Percentiles rank a stretch among this genome's conserved stretches.
phyloP scores from a whole-genome alignment of 1,140 invertebrate species.

The Nylanderia fulva region DNA sequence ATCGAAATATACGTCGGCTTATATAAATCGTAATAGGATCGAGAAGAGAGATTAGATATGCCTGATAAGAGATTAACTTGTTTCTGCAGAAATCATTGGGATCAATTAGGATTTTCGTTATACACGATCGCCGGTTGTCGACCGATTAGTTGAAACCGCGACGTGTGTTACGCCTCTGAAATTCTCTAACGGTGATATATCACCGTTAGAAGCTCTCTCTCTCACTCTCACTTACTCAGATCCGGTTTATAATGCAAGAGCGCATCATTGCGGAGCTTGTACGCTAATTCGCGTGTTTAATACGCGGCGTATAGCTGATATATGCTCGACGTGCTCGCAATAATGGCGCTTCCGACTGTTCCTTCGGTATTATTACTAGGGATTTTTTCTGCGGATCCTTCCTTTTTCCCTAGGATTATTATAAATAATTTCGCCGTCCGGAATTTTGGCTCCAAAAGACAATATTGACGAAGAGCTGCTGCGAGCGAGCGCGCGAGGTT shows the following conservation, averaged over 20 bases:
- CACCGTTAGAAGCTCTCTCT: background rate
- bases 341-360: background rate
- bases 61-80: slow-evolving; percentile 21
- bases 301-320: slow-evolving; percentile 5
- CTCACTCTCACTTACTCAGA: too few species aligned
- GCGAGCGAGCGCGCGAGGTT: background rate
- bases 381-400: background rate
- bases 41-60: background rate
- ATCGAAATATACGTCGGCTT: background rate
- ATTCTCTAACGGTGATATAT: slow-evolving; percentile 51
- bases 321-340: background rate
- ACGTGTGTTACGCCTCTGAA: slow-evolving; percentile 28
- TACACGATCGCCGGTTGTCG: background rate
- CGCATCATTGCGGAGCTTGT: slow-evolving; percentile 20
- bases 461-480: background rate
- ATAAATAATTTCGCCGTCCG: background rate
- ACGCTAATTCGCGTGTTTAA: slow-evolving; percentile 23
- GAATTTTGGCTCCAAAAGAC: background rate
- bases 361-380: background rate
- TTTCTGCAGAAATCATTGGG: slow-evolving; percentile 27
- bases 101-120: slow-evolving; percentile 27
- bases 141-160: slow-evolving; percentile 23
- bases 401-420: background rate
- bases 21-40: slow-evolving; percentile 9
- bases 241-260: slow-evolving; percentile 8